Evolutionary conservation across 1,140 invertebrate genomes (phyloP).

Genomic region (Capitella teleta): DNA sequence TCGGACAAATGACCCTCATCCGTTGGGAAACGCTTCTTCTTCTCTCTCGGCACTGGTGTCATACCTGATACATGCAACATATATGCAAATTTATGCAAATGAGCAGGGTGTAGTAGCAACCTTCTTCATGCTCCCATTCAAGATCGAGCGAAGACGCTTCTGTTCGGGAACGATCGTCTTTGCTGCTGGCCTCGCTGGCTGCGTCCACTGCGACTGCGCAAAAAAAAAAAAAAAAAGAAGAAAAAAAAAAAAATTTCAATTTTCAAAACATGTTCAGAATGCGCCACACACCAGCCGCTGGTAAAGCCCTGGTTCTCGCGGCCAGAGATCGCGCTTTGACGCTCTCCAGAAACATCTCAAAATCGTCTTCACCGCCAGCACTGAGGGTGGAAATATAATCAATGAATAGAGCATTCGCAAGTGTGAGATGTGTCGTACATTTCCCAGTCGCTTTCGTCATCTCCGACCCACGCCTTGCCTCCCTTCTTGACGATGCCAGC

Average conservation of each 20-base stretch:
- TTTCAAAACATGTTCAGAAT: not conserved
- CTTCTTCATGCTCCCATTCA: conserved; percentile 41
- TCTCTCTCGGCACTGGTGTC: conserved; percentile 16
- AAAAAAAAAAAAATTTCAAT: not conserved
- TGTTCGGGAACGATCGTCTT: conserved; percentile 29
- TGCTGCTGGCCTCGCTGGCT: conserved; percentile 27
- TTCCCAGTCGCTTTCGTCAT: conserved; percentile 36
- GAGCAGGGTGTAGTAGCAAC: no score
- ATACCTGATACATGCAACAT: conserved; percentile 17
- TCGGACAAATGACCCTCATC: conserved; percentile 15
- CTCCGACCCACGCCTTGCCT: conserved; percentile 14
- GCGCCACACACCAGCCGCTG: not conserved
- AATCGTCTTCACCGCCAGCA: conserved; percentile 39
- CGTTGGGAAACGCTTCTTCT: conserved; percentile 19
- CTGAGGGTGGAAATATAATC: conserved; percentile 16
- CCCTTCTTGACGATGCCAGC: conserved; percentile 11
- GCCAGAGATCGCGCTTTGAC: conserved; percentile 35
- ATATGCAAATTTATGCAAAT: not conserved
- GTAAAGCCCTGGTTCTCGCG: conserved; percentile 16
- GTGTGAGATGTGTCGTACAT: conserved; percentile 26
- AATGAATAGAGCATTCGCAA: no score
- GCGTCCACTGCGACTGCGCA: conserved; percentile 22
- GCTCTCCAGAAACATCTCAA: conserved; percentile 39
- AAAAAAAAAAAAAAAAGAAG: not conserved
- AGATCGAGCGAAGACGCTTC: conserved; percentile 36